Evolutionary conservation across 2,888 invertebrate genomes (phyloP).

Genomic region (Conus canariensis): DNA sequence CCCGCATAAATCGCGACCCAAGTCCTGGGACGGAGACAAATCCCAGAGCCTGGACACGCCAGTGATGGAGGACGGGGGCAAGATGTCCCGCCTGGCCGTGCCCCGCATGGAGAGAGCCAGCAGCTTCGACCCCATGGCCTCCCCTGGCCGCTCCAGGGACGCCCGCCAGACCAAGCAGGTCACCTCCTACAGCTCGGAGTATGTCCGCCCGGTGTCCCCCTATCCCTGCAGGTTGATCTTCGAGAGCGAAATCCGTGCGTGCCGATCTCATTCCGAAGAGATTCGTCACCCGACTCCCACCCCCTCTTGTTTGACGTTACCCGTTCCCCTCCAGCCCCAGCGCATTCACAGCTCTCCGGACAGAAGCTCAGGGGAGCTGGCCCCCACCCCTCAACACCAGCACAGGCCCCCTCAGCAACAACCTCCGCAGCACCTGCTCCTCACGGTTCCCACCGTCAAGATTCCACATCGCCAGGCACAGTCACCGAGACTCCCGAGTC

Average conservation of each 20-base stretch:
- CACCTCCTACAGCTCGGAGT: constrained; percentile 29
- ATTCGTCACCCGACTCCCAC: constrained; percentile 28
- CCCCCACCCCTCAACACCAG: neutral
- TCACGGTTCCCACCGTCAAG: neutral
- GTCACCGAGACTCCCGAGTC: neutral
- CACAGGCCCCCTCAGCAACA: neutral
- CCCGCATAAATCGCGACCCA: constrained; percentile 26
- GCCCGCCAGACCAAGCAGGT: constrained; percentile 1
- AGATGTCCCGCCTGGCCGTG: constrained; percentile 14
- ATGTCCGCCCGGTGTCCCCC: constrained; percentile 14
- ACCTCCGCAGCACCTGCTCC: neutral
- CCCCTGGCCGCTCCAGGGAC: neutral
- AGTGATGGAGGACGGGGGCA: neutral
- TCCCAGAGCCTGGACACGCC: constrained; percentile 24
- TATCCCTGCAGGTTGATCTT: constrained; percentile 15
- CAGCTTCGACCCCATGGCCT: constrained; percentile 37
- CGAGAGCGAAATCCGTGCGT: constrained; percentile 12
- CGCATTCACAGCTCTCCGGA: constrained; percentile 10
- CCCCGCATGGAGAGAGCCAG: constrained; percentile 39
- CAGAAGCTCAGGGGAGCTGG: neutral
- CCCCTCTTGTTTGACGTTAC: neutral
- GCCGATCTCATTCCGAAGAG: constrained; percentile 29
- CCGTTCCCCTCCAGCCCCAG: constrained; percentile 5
- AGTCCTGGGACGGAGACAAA: constrained; percentile 30
- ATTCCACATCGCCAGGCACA: neutral